Percentiles rank a stretch among this genome's conserved stretches.
Evolutionary conservation across 2,888 invertebrate genomes (phyloP).

Genomic region (Melanophora roralis): DNA sequence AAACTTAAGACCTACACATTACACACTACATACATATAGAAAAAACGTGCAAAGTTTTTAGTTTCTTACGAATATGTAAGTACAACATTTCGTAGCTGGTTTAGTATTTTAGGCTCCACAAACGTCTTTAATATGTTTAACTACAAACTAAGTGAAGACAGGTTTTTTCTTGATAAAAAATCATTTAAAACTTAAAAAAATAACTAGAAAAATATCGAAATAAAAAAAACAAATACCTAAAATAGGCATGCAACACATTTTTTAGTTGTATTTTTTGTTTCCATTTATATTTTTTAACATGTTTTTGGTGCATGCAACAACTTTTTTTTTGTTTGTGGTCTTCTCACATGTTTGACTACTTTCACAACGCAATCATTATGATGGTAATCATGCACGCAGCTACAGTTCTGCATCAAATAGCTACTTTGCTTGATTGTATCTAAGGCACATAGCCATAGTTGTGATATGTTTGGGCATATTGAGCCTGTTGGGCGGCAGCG

Average conservation of each 20-base stretch:
- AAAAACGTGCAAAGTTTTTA: conserved; percentile 14
- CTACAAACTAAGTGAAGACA: conserved; percentile 31
- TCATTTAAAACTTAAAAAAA: conserved; percentile 36
- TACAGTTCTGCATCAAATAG: not conserved
- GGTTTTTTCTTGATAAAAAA: conserved; percentile 39
- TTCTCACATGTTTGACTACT: conserved; percentile 49
- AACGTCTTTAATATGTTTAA: too few species aligned
- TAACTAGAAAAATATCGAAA: conserved; percentile 3
- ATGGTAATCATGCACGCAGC: too few species aligned
- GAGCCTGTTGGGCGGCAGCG: conserved; percentile 63
- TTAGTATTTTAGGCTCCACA: conserved; percentile 42
- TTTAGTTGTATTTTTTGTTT: too few species aligned
- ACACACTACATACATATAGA: not conserved
- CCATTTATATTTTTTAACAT: conserved; percentile 39
- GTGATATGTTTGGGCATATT: conserved; percentile 72
- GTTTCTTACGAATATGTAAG: conserved; percentile 26
- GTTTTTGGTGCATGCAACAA: conserved; percentile 50
- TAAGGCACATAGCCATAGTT: conserved; percentile 73
- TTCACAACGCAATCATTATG: conserved; percentile 33
- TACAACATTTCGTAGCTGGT: conserved; percentile 14
- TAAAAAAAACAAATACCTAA: conserved; percentile 44
- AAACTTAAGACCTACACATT: conserved; percentile 16
- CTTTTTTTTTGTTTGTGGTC: not conserved
- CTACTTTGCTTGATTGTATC: not conserved
- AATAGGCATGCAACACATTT: conserved; percentile 43